These are phyloP conservation scores for Halcyon senegalensis DNA, from an alignment of 2,113 vertebrate genomes.

Conservation along the genomic window DNA sequence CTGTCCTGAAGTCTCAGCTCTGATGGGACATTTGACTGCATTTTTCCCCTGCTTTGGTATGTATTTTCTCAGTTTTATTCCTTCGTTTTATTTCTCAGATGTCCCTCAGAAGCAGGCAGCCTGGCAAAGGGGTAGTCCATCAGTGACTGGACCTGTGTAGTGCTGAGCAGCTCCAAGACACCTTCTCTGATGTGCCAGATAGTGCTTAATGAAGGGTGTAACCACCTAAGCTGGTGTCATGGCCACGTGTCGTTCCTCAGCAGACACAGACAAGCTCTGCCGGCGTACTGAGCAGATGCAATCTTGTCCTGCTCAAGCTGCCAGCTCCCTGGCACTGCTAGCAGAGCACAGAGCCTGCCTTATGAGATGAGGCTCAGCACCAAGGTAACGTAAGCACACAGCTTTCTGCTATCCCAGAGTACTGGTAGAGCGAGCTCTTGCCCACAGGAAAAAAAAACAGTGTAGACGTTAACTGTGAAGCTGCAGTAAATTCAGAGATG, in stretches of 20 bases:
- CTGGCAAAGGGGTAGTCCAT: background rate
- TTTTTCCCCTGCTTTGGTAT: background rate
- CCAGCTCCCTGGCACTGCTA: background rate
- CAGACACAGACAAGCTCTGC: background rate
- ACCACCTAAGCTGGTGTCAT: background rate
- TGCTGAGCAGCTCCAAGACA: background rate
- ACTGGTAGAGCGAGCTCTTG: fast-evolving
- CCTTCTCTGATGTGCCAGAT: background rate
- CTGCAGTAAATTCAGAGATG: background rate
- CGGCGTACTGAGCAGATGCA: background rate
- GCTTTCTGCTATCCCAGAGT: background rate
- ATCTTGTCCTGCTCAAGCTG: background rate
- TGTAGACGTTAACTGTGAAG: background rate
- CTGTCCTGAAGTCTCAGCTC: background rate
- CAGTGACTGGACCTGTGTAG: background rate
- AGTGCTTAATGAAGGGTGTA: background rate
- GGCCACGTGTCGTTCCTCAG: fast-evolving
- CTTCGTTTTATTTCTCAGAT: background rate
- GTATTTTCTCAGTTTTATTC: background rate
- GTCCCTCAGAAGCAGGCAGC: background rate
- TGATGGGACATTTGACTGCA: background rate
- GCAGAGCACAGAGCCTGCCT: background rate
- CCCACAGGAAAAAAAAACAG: background rate
- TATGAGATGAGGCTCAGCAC: background rate
- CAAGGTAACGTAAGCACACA: background rate